phyloP scores from a whole-genome alignment of 2,797 vertebrate genomes.

The Anableps anableps region DNA sequence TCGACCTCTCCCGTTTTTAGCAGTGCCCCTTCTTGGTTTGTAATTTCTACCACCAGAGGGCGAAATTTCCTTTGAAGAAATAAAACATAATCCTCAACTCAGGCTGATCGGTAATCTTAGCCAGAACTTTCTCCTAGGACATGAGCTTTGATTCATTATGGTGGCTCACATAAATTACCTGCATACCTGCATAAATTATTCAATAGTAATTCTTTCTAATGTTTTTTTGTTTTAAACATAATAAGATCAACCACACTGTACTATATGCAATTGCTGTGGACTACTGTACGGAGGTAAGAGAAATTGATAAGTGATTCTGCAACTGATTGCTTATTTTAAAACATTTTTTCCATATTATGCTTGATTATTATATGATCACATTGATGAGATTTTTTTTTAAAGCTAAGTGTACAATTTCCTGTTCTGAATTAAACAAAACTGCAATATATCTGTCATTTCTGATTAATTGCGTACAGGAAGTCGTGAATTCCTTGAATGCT shows the following conservation, averaged over 20 bases:
- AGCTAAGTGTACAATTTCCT: not conserved
- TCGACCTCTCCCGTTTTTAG: not conserved
- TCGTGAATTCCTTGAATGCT: not conserved
- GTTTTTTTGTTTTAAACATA: not conserved
- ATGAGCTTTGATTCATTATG: not conserved
- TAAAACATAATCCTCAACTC: not conserved
- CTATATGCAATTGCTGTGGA: not conserved
- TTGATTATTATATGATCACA: not conserved
- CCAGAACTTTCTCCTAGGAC: conserved; percentile 8
- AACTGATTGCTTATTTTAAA: not conserved
- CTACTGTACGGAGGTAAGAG: not conserved
- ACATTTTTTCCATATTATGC: not conserved
- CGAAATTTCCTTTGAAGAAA: conserved; percentile 13
- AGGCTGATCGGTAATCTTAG: not conserved
- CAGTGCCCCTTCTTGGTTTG: not conserved
- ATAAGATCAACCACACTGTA: not conserved
- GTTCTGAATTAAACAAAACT: not conserved
- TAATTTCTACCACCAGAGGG: conserved; percentile 65
- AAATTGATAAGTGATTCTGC: not conserved
- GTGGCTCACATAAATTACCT: not conserved
- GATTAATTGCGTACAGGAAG: not conserved
- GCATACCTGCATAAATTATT: not conserved
- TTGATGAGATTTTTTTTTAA: not conserved
- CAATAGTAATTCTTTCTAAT: not conserved
- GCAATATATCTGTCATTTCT: not conserved